These are phyloP conservation scores for Thermophis baileyi DNA, from an alignment of 2,113 vertebrate species.

Conservation along the genomic window DNA sequence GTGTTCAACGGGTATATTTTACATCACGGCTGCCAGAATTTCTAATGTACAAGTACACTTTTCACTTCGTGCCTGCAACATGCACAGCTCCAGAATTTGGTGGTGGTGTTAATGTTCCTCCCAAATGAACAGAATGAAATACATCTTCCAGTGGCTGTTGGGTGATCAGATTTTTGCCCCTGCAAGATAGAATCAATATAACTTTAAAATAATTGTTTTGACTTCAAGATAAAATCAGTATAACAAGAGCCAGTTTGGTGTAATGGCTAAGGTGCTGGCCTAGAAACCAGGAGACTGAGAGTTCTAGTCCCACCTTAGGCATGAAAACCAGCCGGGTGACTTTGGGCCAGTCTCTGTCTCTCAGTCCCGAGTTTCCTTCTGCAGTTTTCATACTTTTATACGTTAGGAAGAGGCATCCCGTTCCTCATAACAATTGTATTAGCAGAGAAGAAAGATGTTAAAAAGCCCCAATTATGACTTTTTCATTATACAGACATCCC, in stretches of 20 bases:
- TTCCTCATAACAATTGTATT: background rate
- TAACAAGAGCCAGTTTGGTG: too few species aligned
- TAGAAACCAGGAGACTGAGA: background rate
- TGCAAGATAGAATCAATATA: background rate
- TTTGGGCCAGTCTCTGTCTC: background rate
- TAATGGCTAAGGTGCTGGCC: background rate
- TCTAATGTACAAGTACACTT: background rate
- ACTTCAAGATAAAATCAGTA: background rate
- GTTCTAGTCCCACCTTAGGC: background rate
- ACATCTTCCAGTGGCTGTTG: background rate
- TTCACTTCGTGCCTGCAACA: background rate
- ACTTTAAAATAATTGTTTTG: background rate
- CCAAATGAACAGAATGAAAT: background rate
- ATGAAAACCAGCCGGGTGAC: background rate
- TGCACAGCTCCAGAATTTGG: background rate
- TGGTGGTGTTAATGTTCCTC: background rate
- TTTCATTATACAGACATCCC: background rate
- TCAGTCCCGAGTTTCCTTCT: background rate
- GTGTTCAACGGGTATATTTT: conserved; percentile 6
- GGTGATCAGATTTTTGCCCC: background rate
- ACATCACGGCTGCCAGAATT: background rate
- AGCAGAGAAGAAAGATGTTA: background rate
- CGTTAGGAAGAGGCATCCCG: background rate
- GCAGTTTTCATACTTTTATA: background rate
- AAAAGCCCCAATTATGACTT: background rate